These are phyloP conservation scores for Myzus persicae DNA, from an alignment of 1,140 invertebrate genomes.

Conservation along the genomic window DNA sequence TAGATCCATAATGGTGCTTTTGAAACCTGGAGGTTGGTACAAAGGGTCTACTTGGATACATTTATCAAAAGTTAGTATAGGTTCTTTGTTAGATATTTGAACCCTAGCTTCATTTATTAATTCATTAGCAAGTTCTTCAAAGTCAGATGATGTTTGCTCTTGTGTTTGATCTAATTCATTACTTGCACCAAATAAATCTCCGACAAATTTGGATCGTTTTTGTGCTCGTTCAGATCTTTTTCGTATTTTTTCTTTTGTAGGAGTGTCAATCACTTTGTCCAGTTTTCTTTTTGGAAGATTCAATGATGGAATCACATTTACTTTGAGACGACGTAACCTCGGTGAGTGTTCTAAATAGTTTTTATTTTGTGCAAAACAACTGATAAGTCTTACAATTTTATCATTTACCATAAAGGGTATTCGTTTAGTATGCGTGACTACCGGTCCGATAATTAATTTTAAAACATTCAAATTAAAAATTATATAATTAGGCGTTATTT, in stretches of 20 bases:
- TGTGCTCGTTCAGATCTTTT: conserved; percentile 22
- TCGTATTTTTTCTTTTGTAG: not conserved
- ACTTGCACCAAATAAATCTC: conserved; percentile 15
- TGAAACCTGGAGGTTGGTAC: not conserved
- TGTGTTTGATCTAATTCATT: not conserved
- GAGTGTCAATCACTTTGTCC: not conserved
- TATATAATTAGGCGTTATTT: too few relatives aligned
- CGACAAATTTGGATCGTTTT: not conserved
- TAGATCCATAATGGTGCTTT: conserved; percentile 11
- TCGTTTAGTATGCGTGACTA: too few relatives aligned
- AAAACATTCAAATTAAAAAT: too few relatives aligned
- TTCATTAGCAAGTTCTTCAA: not conserved
- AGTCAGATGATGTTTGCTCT: not conserved
- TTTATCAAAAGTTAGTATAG: conserved; percentile 4
- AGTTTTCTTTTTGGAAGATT: conserved; percentile 30
- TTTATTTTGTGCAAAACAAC: conserved; percentile 1
- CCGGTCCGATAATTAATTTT: too few relatives aligned
- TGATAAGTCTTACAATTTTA: not conserved
- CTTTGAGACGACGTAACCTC: conserved; percentile 1
- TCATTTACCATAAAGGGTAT: too few relatives aligned
- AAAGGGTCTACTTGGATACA: not conserved
- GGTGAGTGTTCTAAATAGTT: not conserved
- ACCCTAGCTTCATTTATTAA: not conserved
- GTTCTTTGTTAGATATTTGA: conserved; percentile 7
- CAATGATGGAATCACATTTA: not conserved